Base-by-base conservation (phyloP, 2,113 vertebrate genomes). In the Gallinago jamesoni region DNA sequence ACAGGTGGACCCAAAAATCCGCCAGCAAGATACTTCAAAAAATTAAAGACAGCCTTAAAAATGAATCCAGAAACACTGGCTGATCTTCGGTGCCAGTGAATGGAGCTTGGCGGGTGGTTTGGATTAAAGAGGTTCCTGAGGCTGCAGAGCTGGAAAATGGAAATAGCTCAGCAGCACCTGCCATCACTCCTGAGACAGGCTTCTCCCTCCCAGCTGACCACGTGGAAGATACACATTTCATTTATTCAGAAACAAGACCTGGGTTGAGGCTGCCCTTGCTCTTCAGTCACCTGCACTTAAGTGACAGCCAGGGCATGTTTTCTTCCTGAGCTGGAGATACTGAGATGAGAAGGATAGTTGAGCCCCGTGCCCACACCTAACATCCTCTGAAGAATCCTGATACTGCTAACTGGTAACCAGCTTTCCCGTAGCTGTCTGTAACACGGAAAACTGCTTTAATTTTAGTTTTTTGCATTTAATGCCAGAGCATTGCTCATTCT, bases 121-220 rank as follows among this genome's bases (percentile, higher is more conserved):
- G 95, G 91, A 97, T 97, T 95, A 73, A 95, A 96, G 74, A 97
- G 96, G 96, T 96, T 96, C 94, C 82, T 91, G 96, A 96, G 97
- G 95, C 52, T 96, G 97, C 96, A 93, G 95, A 94, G 92, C 96
- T 98, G 96, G 98, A 98, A 98, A 98, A 98, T 98, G 93, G 97
- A 98, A 98, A 98, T 81, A 96, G 95, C 95, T 97, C 63, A 50
- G 95, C 96, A 74, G 94, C 97, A 98, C 97, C 98, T 98, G 97
- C 98, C 95, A 37, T 97, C 97, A 82, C 97, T 97, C 96, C 75
- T 90, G 97, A 97, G 97, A 96, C 8, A 79, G 87, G 67, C 76
- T 95, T 97, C 91, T 67, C 85, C 73, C 37, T 96, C 77, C 80
- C 66, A 75, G 56, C 33, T 75, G 97, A 82, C 85, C 79, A 78